These are phyloP conservation scores for Cryptomyrus ogoouensis DNA, from an alignment of 2,113 vertebrate genomes.

Conservation along the genomic window DNA sequence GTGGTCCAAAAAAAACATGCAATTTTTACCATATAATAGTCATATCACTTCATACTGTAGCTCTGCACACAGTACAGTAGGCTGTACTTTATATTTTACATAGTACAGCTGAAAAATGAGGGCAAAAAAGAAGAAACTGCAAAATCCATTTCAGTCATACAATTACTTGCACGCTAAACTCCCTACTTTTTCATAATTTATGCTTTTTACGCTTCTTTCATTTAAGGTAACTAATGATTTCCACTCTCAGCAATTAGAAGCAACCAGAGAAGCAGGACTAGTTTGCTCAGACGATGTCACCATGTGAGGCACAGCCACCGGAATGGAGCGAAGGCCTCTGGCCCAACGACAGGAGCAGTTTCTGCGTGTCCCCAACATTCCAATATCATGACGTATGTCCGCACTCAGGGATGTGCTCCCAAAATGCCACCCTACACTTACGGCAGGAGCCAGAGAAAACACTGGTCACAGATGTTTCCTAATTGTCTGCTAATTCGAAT, in stretches of 20 bases:
- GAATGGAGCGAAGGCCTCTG: neutral
- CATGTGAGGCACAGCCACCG: neutral
- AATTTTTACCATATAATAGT: neutral
- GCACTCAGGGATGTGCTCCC: neutral
- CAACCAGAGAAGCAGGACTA: neutral
- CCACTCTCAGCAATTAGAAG: neutral
- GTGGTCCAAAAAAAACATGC: neutral
- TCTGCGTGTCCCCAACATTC: neutral
- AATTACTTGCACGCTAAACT: neutral
- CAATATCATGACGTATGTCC: neutral
- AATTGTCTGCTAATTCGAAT: conserved; percentile 1
- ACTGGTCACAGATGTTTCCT: conserved; percentile 17
- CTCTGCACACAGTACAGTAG: neutral
- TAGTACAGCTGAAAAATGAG: neutral
- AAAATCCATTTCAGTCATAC: neutral
- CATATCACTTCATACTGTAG: neutral
- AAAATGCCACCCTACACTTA: neutral
- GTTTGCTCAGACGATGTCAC: neutral
- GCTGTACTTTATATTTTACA: neutral
- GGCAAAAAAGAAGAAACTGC: neutral
- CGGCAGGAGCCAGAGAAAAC: neutral
- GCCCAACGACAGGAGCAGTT: neutral
- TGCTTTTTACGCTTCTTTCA: neutral
- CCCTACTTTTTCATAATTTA: neutral
- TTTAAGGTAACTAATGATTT: neutral